Base-by-base conservation (phyloP, 2,113 vertebrate species). In the Phalacrocorax carbo region DNA sequence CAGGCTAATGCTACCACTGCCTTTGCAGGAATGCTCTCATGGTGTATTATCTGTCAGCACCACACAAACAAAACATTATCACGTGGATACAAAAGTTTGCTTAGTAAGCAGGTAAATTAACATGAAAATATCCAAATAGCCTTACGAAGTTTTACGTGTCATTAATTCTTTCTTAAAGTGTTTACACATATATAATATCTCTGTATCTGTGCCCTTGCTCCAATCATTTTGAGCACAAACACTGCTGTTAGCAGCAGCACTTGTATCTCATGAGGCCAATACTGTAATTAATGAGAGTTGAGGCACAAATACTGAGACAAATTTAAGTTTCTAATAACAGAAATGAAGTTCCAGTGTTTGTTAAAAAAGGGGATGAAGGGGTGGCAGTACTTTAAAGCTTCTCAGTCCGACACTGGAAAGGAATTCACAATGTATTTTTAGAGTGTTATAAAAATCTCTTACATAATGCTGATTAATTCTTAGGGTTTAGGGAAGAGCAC, bases 251-350 rank as follows among this genome's bases (percentile, higher is more conserved):
- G 96, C 94, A 95, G 96, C 87, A 97, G 96, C 95, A 79, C 54
- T 93, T 88, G 71, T 57, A 86, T 96, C 96, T 97, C 98, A 26
- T 17, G 94, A 95, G 97, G 95, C 95, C 89, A 79, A 15, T 71
- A 58, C 79, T 98, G 97, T 97, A 98, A 98, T 98, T 98, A 98
- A 96, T 93, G 95, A 96, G 96, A 96, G 97, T 90, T 90, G 92
- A 97, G 97, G 95, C 95, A 88, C 93, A 88, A 91, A 96, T 91
- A 71, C 90, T 52, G 86, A 96, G 96, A 64, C 83, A 93, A 96
- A 97, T 95, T 81, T 92, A 82, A 88, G 95, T 97, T 97, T 94
- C 89, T 86, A 58, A 22, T 80, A 61, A 70, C 88, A 96, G 88
- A 94, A 96, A 38, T 70, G 71, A 97, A 94, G 97, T 97, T 86